phyloP scores from a whole-genome alignment of 2,113 vertebrate genomes.

The Microcebus tavaratra region DNA sequence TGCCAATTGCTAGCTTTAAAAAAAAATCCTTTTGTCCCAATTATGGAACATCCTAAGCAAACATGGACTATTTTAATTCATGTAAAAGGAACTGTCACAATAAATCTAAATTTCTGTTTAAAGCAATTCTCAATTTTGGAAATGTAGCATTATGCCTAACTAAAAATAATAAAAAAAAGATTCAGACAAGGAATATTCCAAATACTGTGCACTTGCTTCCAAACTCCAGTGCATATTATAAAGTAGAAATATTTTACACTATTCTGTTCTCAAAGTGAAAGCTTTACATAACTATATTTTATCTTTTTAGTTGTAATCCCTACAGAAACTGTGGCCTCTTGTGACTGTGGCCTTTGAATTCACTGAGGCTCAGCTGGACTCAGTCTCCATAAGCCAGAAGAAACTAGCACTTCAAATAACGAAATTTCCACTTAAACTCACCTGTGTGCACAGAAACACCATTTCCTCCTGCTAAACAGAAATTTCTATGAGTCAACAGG shows the following conservation, averaged over 20 bases:
- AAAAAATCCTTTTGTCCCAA: not conserved
- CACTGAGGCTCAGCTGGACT: not conserved
- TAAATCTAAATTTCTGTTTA: constrained; percentile 13
- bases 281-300: not conserved
- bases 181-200: not conserved
- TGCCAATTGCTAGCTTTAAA: not conserved
- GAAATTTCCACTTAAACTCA: constrained; percentile 10
- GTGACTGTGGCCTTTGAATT: not conserved
- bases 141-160: not conserved
- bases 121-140: not conserved
- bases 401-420: constrained; percentile 22
- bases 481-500: constrained; percentile 2
- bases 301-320: constrained; percentile 15
- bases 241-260: not conserved
- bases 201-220: not conserved
- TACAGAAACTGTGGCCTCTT: not conserved
- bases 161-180: not conserved
- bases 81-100: not conserved
- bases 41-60: not conserved
- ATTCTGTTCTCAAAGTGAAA: not conserved
- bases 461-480: not conserved
- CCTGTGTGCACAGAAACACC: not conserved
- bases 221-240: not conserved
- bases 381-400: not conserved
- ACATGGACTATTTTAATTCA: not conserved